Evolutionary conservation across 2,888 invertebrate genomes (phyloP).

Genomic region (Anarsia innoxiella): DNA sequence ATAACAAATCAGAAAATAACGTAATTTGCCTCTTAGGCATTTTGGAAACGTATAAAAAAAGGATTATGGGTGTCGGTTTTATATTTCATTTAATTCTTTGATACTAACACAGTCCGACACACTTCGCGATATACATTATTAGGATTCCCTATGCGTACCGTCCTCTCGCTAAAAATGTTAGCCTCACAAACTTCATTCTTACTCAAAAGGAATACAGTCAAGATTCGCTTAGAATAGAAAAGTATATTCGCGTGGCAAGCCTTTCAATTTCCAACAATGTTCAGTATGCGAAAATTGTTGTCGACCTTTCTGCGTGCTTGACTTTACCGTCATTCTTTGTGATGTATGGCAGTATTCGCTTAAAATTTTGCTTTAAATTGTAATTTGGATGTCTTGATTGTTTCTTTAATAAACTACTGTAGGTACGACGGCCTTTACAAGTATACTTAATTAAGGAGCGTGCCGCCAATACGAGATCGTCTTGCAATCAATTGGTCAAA

Average conservation of each 20-base stretch:
- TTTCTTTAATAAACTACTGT: too few relatives aligned
- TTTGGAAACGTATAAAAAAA: too few relatives aligned
- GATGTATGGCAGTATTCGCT: constrained; percentile 24
- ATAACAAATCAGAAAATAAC: too few relatives aligned
- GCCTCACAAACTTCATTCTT: constrained; percentile 5
- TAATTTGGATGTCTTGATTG: too few relatives aligned
- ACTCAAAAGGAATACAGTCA: constrained; percentile 17
- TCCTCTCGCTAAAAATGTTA: constrained; percentile 14
- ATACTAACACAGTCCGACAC: constrained; percentile 32
- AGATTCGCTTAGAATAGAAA: constrained; percentile 17
- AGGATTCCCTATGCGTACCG: constrained; percentile 42
- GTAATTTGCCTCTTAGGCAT: too few relatives aligned
- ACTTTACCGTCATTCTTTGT: constrained; percentile 32
- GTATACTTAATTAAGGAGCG: too few relatives aligned
- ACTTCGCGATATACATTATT: constrained; percentile 41
- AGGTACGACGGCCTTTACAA: too few relatives aligned
- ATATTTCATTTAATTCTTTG: constrained; percentile 12
- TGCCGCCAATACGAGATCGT: too few relatives aligned
- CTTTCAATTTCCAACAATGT: constrained; percentile 56
- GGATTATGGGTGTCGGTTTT: too few relatives aligned
- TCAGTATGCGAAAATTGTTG: constrained; percentile 60
- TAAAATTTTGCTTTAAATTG: constrained; percentile 30
- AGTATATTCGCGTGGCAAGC: constrained; percentile 32
- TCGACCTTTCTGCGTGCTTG: constrained; percentile 52
- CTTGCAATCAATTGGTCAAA: too few relatives aligned